A percentile compares a stretch with the other conserved stretches of the same genome.
phyloP scores from a whole-genome alignment of 1,140 invertebrate genomes.

The Nymphalis io region DNA sequence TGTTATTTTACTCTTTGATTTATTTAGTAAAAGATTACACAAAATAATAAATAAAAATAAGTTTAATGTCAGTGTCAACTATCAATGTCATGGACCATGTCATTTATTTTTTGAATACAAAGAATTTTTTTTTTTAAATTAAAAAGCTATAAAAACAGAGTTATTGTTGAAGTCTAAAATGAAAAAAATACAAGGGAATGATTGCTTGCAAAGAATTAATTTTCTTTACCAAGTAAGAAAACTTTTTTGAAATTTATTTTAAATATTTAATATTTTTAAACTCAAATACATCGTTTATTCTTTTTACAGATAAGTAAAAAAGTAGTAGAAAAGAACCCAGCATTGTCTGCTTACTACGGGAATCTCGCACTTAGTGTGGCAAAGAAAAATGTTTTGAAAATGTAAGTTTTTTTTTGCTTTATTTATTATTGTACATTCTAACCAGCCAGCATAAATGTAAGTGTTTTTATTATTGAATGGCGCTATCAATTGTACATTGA shows the following conservation, averaged over 20 bases:
- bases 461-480: too few species aligned
- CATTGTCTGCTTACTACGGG: slow-evolving; percentile 75
- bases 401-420: slow-evolving; percentile 67
- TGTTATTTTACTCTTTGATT: too few species aligned
- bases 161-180: too few species aligned
- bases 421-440: neutral
- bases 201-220: slow-evolving; percentile 81
- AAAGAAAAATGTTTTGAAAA: slow-evolving; percentile 81
- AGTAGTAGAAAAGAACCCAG: slow-evolving; percentile 65
- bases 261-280: slow-evolving; percentile 12
- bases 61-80: too few species aligned
- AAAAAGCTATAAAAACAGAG: too few species aligned
- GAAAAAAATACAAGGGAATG: slow-evolving; percentile 78
- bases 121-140: too few species aligned
- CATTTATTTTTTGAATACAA: too few species aligned
- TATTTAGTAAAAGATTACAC: too few species aligned
- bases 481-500: too few species aligned
- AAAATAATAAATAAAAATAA: too few species aligned
- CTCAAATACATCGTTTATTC: neutral
- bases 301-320: slow-evolving; percentile 77
- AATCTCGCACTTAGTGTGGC: slow-evolving; percentile 79
- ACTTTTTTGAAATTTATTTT: slow-evolving; percentile 4
- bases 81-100: too few species aligned
- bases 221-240: slow-evolving; percentile 81
- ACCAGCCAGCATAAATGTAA: too few species aligned